These are phyloP conservation scores for Catalaphyllia jardinei DNA, from an alignment of 64 coral and sea anemone species.

Conservation along the genomic window DNA sequence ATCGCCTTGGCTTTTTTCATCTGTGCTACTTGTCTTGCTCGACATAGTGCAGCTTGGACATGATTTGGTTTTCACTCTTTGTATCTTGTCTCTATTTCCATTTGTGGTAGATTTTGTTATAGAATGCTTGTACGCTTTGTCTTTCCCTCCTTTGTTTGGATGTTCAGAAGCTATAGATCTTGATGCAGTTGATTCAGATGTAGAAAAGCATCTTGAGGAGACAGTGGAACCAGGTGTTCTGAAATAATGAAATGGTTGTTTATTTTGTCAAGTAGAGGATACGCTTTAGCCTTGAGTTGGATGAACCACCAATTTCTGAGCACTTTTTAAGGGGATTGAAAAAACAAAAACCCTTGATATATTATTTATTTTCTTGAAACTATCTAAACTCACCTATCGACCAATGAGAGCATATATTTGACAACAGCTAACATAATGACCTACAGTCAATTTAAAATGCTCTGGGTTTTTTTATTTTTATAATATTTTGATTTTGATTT, in stretches of 20 bases:
- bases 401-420: no score
- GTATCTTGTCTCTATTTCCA: not conserved
- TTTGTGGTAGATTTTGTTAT: not conserved
- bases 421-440: no score
- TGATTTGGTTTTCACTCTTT: conserved; percentile 5
- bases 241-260: not conserved
- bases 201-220: not conserved
- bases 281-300: no score
- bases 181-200: conserved; percentile 3
- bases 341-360: no score
- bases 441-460: no score
- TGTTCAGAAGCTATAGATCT: not conserved
- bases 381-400: no score
- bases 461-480: no score
- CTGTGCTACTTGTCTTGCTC: not conserved
- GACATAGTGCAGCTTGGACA: not conserved
- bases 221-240: not conserved
- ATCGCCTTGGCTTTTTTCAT: not conserved
- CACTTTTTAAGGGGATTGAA: no score
- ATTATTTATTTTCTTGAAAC: no score
- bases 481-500: no score
- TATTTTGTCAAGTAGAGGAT: no score
- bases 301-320: no score
- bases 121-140: not conserved
- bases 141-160: not conserved